Base-by-base conservation (phyloP, 2,797 vertebrate genomes). In the Tenualosa ilisha region DNA sequence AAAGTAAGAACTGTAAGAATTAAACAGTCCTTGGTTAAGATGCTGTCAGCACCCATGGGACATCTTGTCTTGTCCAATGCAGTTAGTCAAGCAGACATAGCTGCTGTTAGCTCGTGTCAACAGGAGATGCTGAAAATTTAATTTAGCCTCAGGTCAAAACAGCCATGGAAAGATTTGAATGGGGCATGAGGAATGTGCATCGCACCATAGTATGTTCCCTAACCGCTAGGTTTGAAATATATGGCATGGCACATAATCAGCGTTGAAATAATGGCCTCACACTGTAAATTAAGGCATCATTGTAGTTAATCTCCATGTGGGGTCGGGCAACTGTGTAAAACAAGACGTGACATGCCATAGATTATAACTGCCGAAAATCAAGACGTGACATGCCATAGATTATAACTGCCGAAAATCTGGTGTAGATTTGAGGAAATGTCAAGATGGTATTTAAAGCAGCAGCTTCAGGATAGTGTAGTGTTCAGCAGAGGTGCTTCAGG, bases 361-460 rank as follows among this genome's bases (percentile, higher is more conserved):
- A 79, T 79, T 46, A 8, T 2, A 79, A 22, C 72, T 15, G 40
- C 15, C 17, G 3, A 22, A 17, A 75, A 75, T 75, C 13, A n/a
- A n/a, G n/a, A n/a, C n/a, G n/a, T n/a, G n/a, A n/a, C n/a, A n/a
- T n/a, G n/a, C 17, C 72, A 43, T 20, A 22, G 72, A 79, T 79
- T 46, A 7, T 2, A 79, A 20, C 72, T 17, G 40, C 17, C 20
- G 3, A 22, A 17, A 79, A 79, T 79, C 15, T 79, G 31, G 15
- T 8, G 72, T 40, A 22, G 72, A 20, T 79, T 79, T 79, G 17
- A 46, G 17, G 72, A 79, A 79, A 46, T 79, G 72, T 79, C 72
- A 79, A 79, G 72, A 17, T 79, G 72, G 46, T 40, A 79, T 79
- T 79, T 43, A 22, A 7, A 40, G 20, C 43, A 43, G 46, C 17